A percentile compares a stretch with the other conserved stretches of the same genome.
These are phyloP conservation scores for Yponomeuta sedellus DNA, from an alignment of 2,888 invertebrate species.

Conservation along the genomic window DNA sequence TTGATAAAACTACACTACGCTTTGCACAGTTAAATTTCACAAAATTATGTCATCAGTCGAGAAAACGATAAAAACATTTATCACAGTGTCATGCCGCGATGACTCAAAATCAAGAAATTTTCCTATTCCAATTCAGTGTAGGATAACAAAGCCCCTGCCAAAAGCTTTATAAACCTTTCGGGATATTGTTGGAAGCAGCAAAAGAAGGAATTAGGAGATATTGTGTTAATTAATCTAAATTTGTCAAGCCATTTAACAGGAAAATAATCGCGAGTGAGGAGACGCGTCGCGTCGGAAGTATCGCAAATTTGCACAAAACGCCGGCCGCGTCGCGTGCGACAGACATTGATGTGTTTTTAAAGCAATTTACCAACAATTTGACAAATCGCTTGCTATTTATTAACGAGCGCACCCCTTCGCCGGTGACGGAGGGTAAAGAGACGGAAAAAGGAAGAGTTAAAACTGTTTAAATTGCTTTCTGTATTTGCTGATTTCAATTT, in stretches of 20 bases:
- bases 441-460: constrained; percentile 9
- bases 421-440: background rate
- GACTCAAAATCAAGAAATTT: no score
- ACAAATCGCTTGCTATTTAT: constrained; percentile 16
- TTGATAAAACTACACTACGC: no score
- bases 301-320: constrained; percentile 6
- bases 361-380: constrained; percentile 17
- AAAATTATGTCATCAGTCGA: no score
- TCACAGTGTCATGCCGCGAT: no score
- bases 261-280: background rate
- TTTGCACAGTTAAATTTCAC: no score
- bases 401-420: constrained; percentile 8
- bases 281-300: background rate
- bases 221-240: constrained; percentile 26
- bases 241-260: constrained; percentile 18
- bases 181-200: no score
- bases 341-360: constrained; percentile 19
- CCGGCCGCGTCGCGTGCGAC: constrained; percentile 6
- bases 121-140: no score
- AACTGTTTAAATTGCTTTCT: background rate
- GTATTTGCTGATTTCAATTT: background rate
- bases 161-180: no score
- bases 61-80: no score
- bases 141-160: no score
- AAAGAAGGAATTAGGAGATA: background rate